Evolutionary conservation across 2,113 vertebrate species (phyloP).

Genomic region (Lethenteron reissneri): DNA sequence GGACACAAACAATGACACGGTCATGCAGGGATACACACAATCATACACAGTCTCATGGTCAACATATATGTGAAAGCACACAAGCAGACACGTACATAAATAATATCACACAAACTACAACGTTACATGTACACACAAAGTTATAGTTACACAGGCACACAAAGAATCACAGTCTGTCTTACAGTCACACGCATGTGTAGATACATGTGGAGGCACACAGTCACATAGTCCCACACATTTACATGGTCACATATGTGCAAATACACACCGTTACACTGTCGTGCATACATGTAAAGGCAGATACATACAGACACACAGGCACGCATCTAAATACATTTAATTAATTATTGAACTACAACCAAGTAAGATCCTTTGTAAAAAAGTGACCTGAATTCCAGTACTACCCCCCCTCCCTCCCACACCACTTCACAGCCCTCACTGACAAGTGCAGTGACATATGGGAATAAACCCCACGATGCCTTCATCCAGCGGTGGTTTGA

Average conservation of each 20-base stretch:
- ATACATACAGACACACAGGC: not conserved
- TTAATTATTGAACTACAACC: not conserved
- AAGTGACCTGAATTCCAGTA: too few species aligned
- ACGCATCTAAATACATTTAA: not conserved
- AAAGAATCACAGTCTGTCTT: not conserved
- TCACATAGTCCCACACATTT: not conserved
- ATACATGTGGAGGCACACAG: not conserved
- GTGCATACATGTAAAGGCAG: not conserved
- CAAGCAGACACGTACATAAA: not conserved
- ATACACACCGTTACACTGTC: not conserved
- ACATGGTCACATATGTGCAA: not conserved
- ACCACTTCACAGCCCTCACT: too few species aligned
- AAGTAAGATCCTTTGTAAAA: too few species aligned
- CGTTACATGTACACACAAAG: not conserved
- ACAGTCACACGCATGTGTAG: not conserved
- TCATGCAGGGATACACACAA: not conserved
- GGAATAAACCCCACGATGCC: too few species aligned
- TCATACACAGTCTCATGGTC: not conserved
- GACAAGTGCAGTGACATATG: too few species aligned
- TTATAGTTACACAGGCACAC: not conserved
- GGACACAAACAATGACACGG: too few species aligned
- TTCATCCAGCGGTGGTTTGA: too few species aligned
- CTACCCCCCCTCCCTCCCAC: too few species aligned
- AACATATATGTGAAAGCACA: not conserved
- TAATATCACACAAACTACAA: slow-evolving; percentile 1